phyloP scores from a whole-genome alignment of 2,797 vertebrate genomes.

The Microchirus variegatus region DNA sequence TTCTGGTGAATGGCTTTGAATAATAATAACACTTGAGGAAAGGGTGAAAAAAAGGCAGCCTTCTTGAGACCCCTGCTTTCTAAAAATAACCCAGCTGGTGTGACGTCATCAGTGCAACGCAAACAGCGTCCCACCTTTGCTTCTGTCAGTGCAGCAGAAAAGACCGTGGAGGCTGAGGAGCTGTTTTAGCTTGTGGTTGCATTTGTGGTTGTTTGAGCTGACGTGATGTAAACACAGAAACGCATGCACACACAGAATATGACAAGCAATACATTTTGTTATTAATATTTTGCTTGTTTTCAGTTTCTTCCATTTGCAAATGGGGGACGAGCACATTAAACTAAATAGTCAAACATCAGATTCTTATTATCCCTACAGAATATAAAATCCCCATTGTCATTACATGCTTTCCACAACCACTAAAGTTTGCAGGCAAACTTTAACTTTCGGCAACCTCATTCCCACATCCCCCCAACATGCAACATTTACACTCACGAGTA shows the following conservation, averaged over 20 bases:
- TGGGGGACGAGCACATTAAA: not conserved
- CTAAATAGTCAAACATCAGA: too few species aligned
- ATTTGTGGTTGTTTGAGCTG: constrained; percentile 11
- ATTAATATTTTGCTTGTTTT: too few species aligned
- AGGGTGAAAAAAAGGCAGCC: not conserved
- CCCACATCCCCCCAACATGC: constrained; percentile 47
- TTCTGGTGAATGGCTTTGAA: constrained; percentile 34
- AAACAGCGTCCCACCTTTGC: constrained; percentile 58
- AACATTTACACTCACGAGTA: constrained; percentile 75
- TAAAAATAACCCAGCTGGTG: constrained; percentile 66
- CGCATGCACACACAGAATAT: constrained; percentile 13
- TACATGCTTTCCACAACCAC: too few species aligned
- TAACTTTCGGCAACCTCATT: not conserved
- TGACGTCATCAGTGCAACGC: constrained; percentile 75
- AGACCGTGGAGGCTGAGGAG: constrained; percentile 5
- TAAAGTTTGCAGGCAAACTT: too few species aligned
- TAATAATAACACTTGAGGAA: constrained; percentile 36
- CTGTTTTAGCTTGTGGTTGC: not conserved
- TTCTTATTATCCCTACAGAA: too few species aligned
- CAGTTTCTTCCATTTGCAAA: not conserved
- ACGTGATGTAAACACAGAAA: constrained; percentile 16
- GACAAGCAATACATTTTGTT: not conserved
- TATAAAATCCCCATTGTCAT: not conserved
- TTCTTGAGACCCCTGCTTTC: constrained; percentile 41
- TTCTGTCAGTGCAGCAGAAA: constrained; percentile 45